Conservation (phyloP, 2,113 vertebrate genomes). For the Edolisoma coerulescens region DNA sequence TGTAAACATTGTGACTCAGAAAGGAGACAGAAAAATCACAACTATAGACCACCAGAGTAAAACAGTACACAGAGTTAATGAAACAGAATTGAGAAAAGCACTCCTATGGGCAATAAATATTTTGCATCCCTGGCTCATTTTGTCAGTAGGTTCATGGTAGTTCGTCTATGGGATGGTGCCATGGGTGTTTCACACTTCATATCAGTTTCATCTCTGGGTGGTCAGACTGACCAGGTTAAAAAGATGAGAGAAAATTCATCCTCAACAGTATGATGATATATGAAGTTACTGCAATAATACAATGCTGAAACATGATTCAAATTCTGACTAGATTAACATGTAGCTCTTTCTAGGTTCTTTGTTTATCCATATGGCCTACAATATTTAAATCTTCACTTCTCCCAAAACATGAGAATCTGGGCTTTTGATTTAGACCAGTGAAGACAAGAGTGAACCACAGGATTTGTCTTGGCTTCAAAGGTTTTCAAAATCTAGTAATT, state of each 20-base stretch:
- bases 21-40: neutral
- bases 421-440: neutral
- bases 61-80: neutral
- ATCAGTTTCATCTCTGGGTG: neutral
- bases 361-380: neutral
- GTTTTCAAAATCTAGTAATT: neutral
- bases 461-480: neutral
- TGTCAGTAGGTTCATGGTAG: neutral
- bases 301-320: neutral
- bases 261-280: neutral
- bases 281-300: neutral
- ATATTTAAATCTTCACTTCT: neutral
- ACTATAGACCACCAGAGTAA: neutral
- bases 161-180: neutral
- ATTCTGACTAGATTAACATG: neutral
- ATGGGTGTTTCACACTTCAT: neutral
- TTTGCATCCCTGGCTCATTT: neutral
- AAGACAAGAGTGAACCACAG: neutral
- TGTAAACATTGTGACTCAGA: neutral
- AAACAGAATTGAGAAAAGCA: neutral
- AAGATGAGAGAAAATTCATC: neutral
- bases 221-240: neutral
- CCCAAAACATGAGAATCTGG: neutral
- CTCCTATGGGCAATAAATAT: neutral
- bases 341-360: neutral